These are phyloP conservation scores for Tenrec ecaudatus DNA, from an alignment of 2,113 vertebrate species.

Conservation along the genomic window DNA sequence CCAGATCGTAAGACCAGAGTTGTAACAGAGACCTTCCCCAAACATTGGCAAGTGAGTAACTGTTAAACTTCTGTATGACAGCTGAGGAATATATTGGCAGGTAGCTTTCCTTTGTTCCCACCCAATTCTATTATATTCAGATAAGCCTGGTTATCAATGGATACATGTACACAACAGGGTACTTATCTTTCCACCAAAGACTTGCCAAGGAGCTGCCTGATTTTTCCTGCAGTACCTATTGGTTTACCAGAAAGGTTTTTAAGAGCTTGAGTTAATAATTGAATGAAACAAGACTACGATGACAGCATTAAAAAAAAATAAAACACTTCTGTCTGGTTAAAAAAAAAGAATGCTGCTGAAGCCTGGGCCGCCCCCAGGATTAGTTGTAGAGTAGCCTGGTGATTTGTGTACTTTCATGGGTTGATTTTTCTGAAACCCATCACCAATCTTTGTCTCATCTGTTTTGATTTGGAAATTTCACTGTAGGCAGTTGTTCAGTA, in stretches of 20 bases:
- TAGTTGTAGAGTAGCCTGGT: no score
- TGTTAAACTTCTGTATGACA: not conserved
- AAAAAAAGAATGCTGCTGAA: no score
- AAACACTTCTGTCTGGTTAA: conserved; percentile 61
- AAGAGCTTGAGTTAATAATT: conserved; percentile 66
- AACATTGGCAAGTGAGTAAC: not conserved
- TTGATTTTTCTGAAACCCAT: no score
- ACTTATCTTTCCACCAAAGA: conserved; percentile 77
- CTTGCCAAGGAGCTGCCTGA: conserved; percentile 31
- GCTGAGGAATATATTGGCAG: no score
- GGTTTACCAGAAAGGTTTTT: conserved; percentile 55
- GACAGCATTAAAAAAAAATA: conserved; percentile 65
- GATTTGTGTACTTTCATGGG: no score
- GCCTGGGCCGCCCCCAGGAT: no score
- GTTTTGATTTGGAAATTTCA: no score
- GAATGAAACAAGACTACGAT: conserved; percentile 71
- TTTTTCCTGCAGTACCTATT: conserved; percentile 36
- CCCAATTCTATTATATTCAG: not conserved
- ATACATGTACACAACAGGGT: conserved; percentile 8
- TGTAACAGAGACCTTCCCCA: not conserved
- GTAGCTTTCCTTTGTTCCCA: not conserved
- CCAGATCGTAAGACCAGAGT: not conserved
- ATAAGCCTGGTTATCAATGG: not conserved
- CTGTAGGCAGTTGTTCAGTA: no score
- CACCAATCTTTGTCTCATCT: no score